Conservation (phyloP, 2,888 invertebrate species). For the Lasioglossum pauxillum region DNA sequence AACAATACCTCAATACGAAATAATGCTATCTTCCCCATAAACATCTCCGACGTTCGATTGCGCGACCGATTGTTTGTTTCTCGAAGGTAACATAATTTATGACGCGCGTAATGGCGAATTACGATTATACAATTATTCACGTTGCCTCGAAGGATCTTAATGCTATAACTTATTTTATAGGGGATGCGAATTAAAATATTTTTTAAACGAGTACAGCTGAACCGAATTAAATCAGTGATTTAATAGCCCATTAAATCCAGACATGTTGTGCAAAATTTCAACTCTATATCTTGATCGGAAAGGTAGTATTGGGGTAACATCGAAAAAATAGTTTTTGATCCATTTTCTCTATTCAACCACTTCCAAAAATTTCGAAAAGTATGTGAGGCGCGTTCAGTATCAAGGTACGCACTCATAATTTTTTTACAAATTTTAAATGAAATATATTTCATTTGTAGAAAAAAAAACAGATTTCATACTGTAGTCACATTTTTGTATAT, state of each 20-base stretch:
- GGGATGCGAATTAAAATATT: background rate
- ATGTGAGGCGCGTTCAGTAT: too few relatives aligned
- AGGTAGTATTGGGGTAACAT: too few relatives aligned
- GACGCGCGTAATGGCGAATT: background rate
- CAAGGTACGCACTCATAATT: background rate
- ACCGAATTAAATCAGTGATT: background rate
- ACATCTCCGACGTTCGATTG: conserved; percentile 7
- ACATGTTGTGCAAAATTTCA: too few relatives aligned
- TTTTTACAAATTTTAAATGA: background rate
- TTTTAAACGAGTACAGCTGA: background rate
- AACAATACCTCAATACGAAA: background rate
- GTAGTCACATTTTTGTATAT: too few relatives aligned
- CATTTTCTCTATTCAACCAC: background rate
- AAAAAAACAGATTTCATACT: too few relatives aligned
- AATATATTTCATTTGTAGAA: background rate
- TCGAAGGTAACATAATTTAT: background rate
- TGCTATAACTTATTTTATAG: background rate
- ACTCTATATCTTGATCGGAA: background rate
- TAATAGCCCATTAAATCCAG: background rate
- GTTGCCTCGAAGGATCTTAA: background rate
- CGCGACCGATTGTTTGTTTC: background rate
- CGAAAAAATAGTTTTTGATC: too few relatives aligned
- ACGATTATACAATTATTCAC: too few relatives aligned
- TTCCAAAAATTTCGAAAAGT: background rate
- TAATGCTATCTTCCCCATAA: background rate